phyloP scores from a whole-genome alignment of 2,888 invertebrate genomes.

The Baccha elongata region DNA sequence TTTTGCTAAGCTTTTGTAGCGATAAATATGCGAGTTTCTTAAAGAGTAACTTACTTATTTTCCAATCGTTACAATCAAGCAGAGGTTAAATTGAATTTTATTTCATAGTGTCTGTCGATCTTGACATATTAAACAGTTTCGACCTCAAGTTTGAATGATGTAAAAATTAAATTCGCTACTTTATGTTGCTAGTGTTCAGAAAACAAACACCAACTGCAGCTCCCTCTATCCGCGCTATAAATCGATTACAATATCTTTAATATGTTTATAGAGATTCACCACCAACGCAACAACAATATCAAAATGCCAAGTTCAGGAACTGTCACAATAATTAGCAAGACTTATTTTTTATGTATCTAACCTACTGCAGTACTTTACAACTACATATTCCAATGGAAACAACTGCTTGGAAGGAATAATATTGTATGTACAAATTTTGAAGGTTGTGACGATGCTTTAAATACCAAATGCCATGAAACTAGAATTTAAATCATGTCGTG shows the following conservation, averaged over 20 bases:
- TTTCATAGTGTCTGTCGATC: too few relatives aligned
- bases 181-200: too few relatives aligned
- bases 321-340: constrained; percentile 22
- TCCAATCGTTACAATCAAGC: too few relatives aligned
- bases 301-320: constrained; percentile 66
- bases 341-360: not conserved
- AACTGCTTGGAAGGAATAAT: not conserved
- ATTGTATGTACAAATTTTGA: constrained; percentile 8
- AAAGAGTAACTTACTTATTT: too few relatives aligned
- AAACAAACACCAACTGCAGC: too few relatives aligned
- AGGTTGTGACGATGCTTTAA: constrained; percentile 2
- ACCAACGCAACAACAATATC: not conserved
- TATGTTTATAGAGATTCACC: not conserved
- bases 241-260: not conserved
- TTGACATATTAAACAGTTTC: too few relatives aligned
- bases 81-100: too few relatives aligned
- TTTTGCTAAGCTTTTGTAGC: too few relatives aligned
- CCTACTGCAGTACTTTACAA: too few relatives aligned
- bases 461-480: constrained; percentile 36
- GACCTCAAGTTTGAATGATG: too few relatives aligned
- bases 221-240: not conserved
- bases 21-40: too few relatives aligned
- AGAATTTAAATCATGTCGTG: not conserved
- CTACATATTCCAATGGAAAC: not conserved
- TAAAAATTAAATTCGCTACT: too few relatives aligned